phyloP scores from a whole-genome alignment of 2,113 vertebrate species.

The Apodemus sylvaticus region DNA sequence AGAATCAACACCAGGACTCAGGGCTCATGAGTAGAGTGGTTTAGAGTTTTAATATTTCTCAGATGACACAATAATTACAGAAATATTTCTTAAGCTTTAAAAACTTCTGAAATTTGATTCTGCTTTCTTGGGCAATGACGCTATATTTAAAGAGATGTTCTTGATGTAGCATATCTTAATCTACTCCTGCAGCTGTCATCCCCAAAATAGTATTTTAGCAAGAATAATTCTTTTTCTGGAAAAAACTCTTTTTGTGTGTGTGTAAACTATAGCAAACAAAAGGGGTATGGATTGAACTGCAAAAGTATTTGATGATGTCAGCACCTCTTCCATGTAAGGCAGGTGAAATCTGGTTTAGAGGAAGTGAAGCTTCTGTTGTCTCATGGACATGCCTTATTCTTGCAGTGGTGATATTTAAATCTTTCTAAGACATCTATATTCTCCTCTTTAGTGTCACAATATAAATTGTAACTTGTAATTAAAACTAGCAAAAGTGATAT shows the following conservation, averaged over 20 bases:
- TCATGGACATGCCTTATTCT: neutral
- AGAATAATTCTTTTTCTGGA: constrained; percentile 26
- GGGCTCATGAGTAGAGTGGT: neutral
- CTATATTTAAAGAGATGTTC: constrained; percentile 46
- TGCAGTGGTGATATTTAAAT: neutral
- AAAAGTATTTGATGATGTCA: neutral
- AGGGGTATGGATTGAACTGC: neutral
- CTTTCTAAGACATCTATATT: neutral
- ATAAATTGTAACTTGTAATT: neutral
- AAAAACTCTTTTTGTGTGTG: neutral
- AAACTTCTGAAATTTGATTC: constrained; percentile 57
- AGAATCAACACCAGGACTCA: neutral
- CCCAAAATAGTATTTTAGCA: constrained; percentile 68
- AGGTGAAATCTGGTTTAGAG: neutral
- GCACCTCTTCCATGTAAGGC: neutral
- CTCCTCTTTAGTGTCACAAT: neutral
- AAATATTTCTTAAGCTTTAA: constrained; percentile 60
- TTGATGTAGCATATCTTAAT: neutral
- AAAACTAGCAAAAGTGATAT: neutral
- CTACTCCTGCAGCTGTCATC: constrained; percentile 74
- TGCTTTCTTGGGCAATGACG: constrained; percentile 63
- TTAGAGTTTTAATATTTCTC: constrained; percentile 58
- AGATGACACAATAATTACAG: constrained; percentile 62
- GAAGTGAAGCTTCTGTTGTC: neutral
- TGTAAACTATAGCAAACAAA: constrained; percentile 60